These are phyloP conservation scores for Clunio marinus DNA, from an alignment of 2,888 invertebrate genomes.

Conservation along the genomic window DNA sequence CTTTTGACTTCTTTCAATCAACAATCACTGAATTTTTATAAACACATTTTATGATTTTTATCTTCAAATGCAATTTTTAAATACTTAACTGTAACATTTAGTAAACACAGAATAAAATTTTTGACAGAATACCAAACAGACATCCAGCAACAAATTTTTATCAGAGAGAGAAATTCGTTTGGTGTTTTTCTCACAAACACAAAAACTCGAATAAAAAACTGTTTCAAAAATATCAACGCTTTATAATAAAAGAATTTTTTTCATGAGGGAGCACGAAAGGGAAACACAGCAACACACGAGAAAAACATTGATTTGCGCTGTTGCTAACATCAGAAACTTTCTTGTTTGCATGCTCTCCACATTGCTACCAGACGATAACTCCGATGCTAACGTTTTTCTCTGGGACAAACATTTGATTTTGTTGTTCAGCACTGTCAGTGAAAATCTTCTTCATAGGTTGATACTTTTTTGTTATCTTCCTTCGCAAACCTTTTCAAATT, in stretches of 20 bases:
- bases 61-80: conserved; percentile 9
- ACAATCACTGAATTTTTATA: too few species aligned
- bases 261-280: conserved; percentile 29
- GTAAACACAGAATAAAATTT: neutral
- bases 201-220: conserved; percentile 39
- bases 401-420: neutral
- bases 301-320: conserved; percentile 27
- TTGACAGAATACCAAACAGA: neutral
- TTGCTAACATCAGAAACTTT: conserved; percentile 9
- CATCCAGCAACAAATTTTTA: neutral
- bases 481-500: neutral
- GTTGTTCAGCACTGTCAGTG: too few species aligned
- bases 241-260: conserved; percentile 39
- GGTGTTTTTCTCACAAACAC: conserved; percentile 40
- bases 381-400: neutral
- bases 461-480: neutral
- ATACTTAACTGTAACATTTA: too few species aligned
- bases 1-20: too few species aligned
- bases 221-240: conserved; percentile 39
- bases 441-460: neutral
- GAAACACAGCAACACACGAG: conserved; percentile 23
- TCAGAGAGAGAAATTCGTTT: conserved; percentile 17
- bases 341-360: conserved; percentile 7
- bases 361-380: neutral
- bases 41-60: too few species aligned